Conservation (phyloP, 2,797 vertebrate genomes). For the Menidia menidia region DNA sequence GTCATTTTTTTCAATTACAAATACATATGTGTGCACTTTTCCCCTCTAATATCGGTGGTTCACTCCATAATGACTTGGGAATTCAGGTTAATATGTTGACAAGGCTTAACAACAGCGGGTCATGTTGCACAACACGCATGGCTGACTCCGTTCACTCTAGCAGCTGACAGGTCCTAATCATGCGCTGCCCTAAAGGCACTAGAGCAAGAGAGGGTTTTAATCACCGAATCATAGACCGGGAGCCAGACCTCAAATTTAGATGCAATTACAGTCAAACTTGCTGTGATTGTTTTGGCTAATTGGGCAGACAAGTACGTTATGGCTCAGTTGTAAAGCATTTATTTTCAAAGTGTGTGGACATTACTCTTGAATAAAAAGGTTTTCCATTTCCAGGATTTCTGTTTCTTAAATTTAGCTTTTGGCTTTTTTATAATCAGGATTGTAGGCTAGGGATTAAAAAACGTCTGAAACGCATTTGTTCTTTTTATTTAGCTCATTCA, state of each 20-base stretch:
- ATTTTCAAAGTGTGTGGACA: slow-evolving; percentile 35
- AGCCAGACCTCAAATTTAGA: slow-evolving; percentile 93
- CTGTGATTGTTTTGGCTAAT: slow-evolving; percentile 97
- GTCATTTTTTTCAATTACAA: slow-evolving; percentile 83
- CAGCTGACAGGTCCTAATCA: slow-evolving; percentile 98
- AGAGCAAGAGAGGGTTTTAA: slow-evolving; percentile 90
- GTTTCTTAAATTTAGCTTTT: background rate
- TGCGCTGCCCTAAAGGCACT: slow-evolving; percentile 93
- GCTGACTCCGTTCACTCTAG: slow-evolving; percentile 88
- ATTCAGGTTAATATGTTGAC: slow-evolving; percentile 99
- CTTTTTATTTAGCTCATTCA: background rate
- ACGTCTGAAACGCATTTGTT: too few relatives aligned
- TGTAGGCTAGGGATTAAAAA: background rate
- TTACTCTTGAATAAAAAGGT: background rate
- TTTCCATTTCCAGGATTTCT: background rate
- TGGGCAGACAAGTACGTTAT: slow-evolving; percentile 89
- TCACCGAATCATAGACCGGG: slow-evolving; percentile 89
- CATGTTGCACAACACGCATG: slow-evolving; percentile 93
- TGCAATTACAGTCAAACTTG: slow-evolving; percentile 96
- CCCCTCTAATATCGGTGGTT: slow-evolving; percentile 70
- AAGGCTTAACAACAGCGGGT: slow-evolving; percentile 97
- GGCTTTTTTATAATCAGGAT: too few relatives aligned
- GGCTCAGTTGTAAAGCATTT: slow-evolving; percentile 79
- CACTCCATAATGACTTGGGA: slow-evolving; percentile 92
- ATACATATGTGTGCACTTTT: slow-evolving; percentile 70